phyloP scores from a whole-genome alignment of 2,113 vertebrate species.

The Megaceryle torquata region DNA sequence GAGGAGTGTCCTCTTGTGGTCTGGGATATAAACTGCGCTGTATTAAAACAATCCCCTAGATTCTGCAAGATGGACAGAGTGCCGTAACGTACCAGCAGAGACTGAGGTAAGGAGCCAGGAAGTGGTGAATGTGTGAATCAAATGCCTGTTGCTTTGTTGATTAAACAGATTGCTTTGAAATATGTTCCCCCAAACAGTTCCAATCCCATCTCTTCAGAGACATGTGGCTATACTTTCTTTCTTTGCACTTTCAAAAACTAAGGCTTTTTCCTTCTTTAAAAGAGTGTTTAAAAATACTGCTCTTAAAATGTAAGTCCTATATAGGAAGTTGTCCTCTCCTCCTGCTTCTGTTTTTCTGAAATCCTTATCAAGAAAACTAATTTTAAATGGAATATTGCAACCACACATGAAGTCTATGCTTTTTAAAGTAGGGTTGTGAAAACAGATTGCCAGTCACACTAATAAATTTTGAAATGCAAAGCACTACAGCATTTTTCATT shows the following conservation, averaged over 20 bases:
- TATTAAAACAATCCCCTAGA: slow-evolving; percentile 57
- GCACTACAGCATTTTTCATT: slow-evolving; percentile 7
- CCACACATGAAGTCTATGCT: not conserved
- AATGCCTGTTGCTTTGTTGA: slow-evolving; percentile 72
- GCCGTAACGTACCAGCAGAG: slow-evolving; percentile 54
- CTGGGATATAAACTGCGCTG: slow-evolving; percentile 37
- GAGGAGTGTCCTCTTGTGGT: slow-evolving; percentile 57
- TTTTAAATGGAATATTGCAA: not conserved
- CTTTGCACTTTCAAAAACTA: slow-evolving; percentile 36
- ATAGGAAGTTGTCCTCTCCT: not conserved
- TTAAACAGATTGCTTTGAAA: slow-evolving; percentile 72
- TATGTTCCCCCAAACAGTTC: slow-evolving; percentile 67
- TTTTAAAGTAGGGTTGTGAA: slow-evolving; percentile 20
- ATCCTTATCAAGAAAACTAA: not conserved
- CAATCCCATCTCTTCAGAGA: slow-evolving; percentile 53
- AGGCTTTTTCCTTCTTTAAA: slow-evolving; percentile 25
- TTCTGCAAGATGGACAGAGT: slow-evolving; percentile 63
- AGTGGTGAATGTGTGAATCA: slow-evolving; percentile 68
- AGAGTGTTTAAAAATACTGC: slow-evolving; percentile 24
- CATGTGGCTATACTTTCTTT: slow-evolving; percentile 57
- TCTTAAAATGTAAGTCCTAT: slow-evolving; percentile 29
- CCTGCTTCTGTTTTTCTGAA: slow-evolving; percentile 12
- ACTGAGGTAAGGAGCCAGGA: slow-evolving; percentile 66
- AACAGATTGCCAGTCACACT: slow-evolving; percentile 11
- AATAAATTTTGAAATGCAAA: not conserved